Evolutionary conservation across 2,797 vertebrate species (phyloP).

Genomic region (Trachurus trachurus): DNA sequence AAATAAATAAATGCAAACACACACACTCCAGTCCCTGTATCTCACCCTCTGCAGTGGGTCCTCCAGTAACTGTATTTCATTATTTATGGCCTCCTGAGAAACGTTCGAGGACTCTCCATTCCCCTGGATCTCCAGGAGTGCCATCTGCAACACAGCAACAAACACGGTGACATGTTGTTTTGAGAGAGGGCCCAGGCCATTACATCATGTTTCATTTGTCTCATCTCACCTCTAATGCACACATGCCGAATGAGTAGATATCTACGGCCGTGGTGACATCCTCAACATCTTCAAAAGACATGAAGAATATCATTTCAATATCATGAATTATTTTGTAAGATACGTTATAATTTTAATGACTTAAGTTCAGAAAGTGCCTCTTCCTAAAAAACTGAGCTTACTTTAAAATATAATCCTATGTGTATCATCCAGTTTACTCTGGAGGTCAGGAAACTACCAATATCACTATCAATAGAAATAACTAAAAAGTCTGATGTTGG

Average conservation of each 20-base stretch:
- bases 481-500: not conserved
- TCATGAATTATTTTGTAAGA: too few relatives aligned
- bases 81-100: constrained; percentile 96
- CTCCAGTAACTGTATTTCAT: constrained; percentile 95
- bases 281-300: constrained; percentile 87
- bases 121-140: constrained; percentile 96
- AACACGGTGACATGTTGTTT: constrained; percentile 1
- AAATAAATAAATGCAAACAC: not conserved
- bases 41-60: constrained; percentile 95
- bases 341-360: too few relatives aligned
- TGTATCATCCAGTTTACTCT: not conserved
- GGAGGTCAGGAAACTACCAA: not conserved
- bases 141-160: constrained; percentile 89
- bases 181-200: not conserved
- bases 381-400: not conserved
- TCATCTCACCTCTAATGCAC: constrained; percentile 92
- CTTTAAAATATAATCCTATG: not conserved
- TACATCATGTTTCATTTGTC: not conserved
- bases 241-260: constrained; percentile 99
- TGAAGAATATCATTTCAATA: not conserved
- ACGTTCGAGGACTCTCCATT: constrained; percentile 95
- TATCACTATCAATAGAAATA: not conserved
- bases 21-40: not conserved
- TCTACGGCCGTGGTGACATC: constrained; percentile 97
- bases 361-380: too few relatives aligned